These are phyloP conservation scores for Melanerpes formicivorus DNA, from an alignment of 2,113 vertebrate species.

Conservation along the genomic window DNA sequence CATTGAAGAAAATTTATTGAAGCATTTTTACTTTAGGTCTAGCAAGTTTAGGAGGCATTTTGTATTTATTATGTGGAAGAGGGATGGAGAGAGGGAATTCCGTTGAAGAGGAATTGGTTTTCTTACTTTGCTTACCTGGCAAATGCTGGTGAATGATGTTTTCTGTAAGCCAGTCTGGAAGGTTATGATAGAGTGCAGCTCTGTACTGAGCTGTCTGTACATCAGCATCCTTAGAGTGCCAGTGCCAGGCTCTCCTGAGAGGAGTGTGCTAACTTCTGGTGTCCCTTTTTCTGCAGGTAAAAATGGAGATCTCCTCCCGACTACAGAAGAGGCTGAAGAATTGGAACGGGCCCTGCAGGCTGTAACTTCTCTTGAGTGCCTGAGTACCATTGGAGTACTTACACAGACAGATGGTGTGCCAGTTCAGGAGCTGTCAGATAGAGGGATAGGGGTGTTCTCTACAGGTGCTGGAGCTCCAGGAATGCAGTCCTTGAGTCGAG, in stretches of 20 bases:
- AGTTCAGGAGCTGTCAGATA: constrained; percentile 84
- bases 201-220: not conserved
- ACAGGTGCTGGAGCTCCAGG: constrained; percentile 84
- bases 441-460: constrained; percentile 90
- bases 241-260: not conserved
- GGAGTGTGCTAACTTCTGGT: not conserved
- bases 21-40: not conserved
- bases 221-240: not conserved
- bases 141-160: not conserved
- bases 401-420: constrained; percentile 87
- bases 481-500: constrained; percentile 84
- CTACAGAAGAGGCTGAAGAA: constrained; percentile 98
- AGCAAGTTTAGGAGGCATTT: not conserved
- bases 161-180: not conserved
- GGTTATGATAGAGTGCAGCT: not conserved
- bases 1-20: not conserved
- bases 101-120: not conserved
- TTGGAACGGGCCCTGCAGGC: constrained; percentile 96
- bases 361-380: constrained; percentile 95
- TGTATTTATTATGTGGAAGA: not conserved
- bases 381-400: constrained; percentile 95
- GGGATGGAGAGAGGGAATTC: not conserved
- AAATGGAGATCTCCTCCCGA: constrained; percentile 96
- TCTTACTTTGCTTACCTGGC: not conserved
- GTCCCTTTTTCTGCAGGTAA: constrained; percentile 83